These are phyloP conservation scores for Eupithecia subfuscata DNA, from an alignment of 2,888 invertebrate species.

Conservation along the genomic window DNA sequence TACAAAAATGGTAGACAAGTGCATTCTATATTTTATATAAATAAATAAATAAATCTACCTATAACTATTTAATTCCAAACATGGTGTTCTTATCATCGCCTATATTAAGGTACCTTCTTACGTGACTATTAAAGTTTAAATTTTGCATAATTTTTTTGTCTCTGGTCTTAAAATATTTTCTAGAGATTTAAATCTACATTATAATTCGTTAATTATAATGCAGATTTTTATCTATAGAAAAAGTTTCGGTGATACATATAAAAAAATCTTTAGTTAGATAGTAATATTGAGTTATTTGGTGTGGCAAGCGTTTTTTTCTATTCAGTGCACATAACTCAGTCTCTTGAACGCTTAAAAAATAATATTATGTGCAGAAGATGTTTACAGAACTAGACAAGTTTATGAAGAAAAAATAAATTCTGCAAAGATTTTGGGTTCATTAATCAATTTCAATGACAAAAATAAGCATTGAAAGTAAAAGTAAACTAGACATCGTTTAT, in stretches of 20 bases:
- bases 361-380: not conserved
- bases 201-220: not conserved
- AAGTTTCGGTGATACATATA: no score
- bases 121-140: not conserved
- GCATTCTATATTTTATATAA: constrained; percentile 40
- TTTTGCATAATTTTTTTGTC: not conserved
- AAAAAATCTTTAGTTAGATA: not conserved
- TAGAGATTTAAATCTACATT: not conserved
- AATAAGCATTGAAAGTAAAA: not conserved
- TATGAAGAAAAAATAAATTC: not conserved
- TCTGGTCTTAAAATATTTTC: not conserved
- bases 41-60: constrained; percentile 12
- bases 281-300: not conserved
- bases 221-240: no score
- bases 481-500: not conserved
- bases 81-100: constrained; percentile 39
- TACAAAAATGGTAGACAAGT: constrained; percentile 45
- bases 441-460: not conserved
- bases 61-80: constrained; percentile 32
- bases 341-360: not conserved
- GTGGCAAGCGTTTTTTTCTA: constrained; percentile 1
- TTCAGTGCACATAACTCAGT: constrained; percentile 4
- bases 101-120: not conserved
- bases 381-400: not conserved
- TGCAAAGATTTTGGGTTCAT: not conserved